Conservation (phyloP, 2,797 vertebrate genomes). For the Clarias platycephalus region DNA sequence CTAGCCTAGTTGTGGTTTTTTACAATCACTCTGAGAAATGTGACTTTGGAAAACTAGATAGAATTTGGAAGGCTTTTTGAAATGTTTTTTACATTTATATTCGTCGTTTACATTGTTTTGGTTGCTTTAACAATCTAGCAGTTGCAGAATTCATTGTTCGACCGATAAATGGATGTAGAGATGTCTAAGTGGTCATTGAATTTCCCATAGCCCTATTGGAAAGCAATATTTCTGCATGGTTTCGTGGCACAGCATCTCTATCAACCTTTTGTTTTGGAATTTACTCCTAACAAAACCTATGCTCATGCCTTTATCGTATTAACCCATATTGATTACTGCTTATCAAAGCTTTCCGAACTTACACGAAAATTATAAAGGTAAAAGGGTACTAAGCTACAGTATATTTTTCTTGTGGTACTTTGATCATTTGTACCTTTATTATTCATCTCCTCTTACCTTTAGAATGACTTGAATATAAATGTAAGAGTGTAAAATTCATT, state of each 20-base stretch:
- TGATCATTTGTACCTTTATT: not conserved
- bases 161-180: conserved; percentile 7
- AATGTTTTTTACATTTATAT: not conserved
- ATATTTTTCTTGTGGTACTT: not conserved
- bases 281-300: not conserved
- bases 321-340: not conserved
- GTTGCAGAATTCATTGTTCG: conserved; percentile 25
- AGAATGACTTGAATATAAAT: not conserved
- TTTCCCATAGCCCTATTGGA: conserved; percentile 28
- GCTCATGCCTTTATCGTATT: not conserved
- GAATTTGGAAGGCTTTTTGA: not conserved
- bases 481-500: not conserved
- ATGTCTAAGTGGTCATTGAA: conserved; percentile 30
- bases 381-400: not conserved
- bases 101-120: not conserved
- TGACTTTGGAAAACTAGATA: not conserved
- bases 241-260: conserved; percentile 26
- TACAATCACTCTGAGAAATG: not conserved
- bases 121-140: conserved; percentile 19
- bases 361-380: not conserved
- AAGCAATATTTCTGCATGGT: conserved; percentile 22
- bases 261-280: conserved; percentile 6
- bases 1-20: not conserved
- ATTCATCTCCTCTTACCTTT: not conserved
- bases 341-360: not conserved